phyloP scores from a whole-genome alignment of 2,888 invertebrate genomes.

The Acleris laterana region DNA sequence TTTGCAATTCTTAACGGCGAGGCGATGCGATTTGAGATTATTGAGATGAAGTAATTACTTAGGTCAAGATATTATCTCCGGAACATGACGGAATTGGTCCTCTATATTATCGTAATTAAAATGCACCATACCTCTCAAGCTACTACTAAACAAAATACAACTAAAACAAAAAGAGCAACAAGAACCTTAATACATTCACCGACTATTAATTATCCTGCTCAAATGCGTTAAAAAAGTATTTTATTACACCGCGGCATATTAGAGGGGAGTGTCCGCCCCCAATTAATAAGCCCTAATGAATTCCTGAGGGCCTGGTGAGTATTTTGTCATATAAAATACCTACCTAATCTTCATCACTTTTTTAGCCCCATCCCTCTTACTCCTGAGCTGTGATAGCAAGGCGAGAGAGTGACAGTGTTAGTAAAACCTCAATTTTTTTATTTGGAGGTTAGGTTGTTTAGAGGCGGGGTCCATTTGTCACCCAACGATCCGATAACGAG shows the following conservation, averaged over 20 bases:
- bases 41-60: too few relatives aligned
- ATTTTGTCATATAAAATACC: too few relatives aligned
- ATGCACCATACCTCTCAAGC: neutral
- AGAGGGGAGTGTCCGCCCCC: conserved; percentile 61
- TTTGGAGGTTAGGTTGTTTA: conserved; percentile 5
- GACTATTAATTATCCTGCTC: conserved; percentile 34
- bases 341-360: too few relatives aligned
- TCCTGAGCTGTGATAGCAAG: too few relatives aligned
- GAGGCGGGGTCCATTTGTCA: conserved; percentile 77
- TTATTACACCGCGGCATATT: conserved; percentile 52
- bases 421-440: too few relatives aligned
- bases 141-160: neutral
- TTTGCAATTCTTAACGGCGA: too few relatives aligned
- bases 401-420: too few relatives aligned
- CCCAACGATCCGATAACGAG: conserved; percentile 65
- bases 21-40: too few relatives aligned
- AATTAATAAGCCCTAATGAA: conserved; percentile 77
- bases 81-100: too few relatives aligned
- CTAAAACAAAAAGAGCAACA: neutral
- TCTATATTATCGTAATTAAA: too few relatives aligned
- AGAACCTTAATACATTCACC: conserved; percentile 12
- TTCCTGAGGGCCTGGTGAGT: conserved; percentile 46
- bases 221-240: conserved; percentile 42
- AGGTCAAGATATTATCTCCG: too few relatives aligned
- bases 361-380: too few relatives aligned